Evolutionary conservation across 2,797 vertebrate genomes (phyloP).

Genomic region (Sphaeramia orbicularis): DNA sequence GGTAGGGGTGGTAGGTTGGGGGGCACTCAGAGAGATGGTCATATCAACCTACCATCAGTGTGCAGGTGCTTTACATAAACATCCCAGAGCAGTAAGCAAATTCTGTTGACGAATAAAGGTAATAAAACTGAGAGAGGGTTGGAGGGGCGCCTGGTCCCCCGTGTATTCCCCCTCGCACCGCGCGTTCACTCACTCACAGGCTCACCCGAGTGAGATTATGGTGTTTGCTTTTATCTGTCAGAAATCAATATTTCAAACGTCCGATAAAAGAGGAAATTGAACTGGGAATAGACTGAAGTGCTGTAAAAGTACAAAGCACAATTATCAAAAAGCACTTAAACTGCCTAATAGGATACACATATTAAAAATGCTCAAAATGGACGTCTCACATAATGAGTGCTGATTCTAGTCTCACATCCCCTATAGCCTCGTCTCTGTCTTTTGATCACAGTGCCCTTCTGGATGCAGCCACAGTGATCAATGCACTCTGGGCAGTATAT

Average conservation of each 20-base stretch:
- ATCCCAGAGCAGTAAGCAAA: slow-evolving; percentile 97
- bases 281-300: slow-evolving; percentile 99
- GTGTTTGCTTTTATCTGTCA: slow-evolving; percentile 99
- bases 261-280: slow-evolving; percentile 99
- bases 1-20: slow-evolving; percentile 12
- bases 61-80: slow-evolving; percentile 94
- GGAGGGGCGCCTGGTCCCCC: slow-evolving; percentile 90
- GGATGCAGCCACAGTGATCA: slow-evolving; percentile 86
- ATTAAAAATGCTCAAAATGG: slow-evolving; percentile 99
- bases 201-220: slow-evolving; percentile 96
- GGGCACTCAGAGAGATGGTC: slow-evolving; percentile 86
- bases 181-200: slow-evolving; percentile 87
- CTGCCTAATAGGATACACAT: slow-evolving; percentile 99
- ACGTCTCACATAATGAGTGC: slow-evolving; percentile 95
- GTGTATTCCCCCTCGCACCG: slow-evolving; percentile 85
- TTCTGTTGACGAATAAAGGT: slow-evolving; percentile 96
- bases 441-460: slow-evolving; percentile 92
- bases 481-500: slow-evolving; percentile 89
- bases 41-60: slow-evolving; percentile 90
- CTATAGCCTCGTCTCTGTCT: slow-evolving; percentile 72
- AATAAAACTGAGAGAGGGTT: slow-evolving; percentile 93
- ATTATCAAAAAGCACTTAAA: slow-evolving; percentile 99
- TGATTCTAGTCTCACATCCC: slow-evolving; percentile 80
- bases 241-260: slow-evolving; percentile 99
- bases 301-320: slow-evolving; percentile 99